phyloP scores from a whole-genome alignment of 2,113 vertebrate species.

The Pseudorectes ferrugineus region DNA sequence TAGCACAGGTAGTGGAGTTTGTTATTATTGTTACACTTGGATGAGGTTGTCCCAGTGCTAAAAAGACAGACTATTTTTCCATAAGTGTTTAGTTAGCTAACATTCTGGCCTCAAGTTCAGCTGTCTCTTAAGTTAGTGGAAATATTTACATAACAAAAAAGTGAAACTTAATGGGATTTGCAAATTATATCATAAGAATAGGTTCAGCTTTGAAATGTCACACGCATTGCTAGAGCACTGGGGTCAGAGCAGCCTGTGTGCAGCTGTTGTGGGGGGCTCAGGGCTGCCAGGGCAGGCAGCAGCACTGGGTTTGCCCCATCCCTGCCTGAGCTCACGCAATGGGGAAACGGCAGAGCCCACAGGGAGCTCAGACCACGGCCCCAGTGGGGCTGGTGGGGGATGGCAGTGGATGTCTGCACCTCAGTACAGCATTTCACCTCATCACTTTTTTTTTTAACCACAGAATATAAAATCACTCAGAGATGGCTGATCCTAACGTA shows the following conservation, averaged over 20 bases:
- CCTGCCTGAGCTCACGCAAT: not conserved
- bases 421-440: not conserved
- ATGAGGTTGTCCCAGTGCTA: not conserved
- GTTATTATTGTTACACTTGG: not conserved
- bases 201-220: not conserved
- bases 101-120: not conserved
- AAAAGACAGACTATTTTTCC: not conserved
- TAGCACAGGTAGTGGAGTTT: not conserved
- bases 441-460: not conserved
- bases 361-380: not conserved
- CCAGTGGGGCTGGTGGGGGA: not conserved
- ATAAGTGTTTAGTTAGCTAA: not conserved
- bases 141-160: not conserved
- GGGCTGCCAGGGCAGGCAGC: not conserved
- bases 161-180: not conserved
- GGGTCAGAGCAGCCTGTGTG: not conserved
- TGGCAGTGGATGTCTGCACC: accelerated
- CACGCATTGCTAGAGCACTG: accelerated
- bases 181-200: not conserved
- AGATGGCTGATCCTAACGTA: not conserved
- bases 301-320: not conserved
- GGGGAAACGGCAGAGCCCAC: not conserved
- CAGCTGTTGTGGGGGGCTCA: not conserved
- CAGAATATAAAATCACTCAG: not conserved
- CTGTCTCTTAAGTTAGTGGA: not conserved